These are phyloP conservation scores for Carduelis carduelis DNA, from an alignment of 2,797 vertebrate species.

Conservation along the genomic window DNA sequence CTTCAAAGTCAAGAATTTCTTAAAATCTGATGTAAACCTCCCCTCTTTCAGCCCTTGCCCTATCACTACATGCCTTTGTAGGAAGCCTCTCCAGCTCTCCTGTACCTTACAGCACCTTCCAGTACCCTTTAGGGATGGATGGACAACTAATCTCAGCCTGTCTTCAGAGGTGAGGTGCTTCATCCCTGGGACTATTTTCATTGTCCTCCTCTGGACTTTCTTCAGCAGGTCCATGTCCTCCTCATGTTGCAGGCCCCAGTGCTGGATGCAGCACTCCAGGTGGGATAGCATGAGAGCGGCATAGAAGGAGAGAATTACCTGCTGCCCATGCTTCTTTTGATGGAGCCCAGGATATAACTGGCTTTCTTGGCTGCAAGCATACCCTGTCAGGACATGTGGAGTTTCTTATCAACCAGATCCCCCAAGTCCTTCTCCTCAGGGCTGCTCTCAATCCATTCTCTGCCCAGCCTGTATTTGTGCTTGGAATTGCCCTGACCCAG, in stretches of 20 bases:
- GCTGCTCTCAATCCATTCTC: background rate
- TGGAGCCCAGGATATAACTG: background rate
- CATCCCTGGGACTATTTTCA: background rate
- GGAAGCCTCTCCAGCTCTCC: background rate
- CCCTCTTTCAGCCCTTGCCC: background rate
- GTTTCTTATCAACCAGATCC: background rate
- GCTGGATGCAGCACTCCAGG: background rate
- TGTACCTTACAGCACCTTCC: background rate
- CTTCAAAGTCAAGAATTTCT: background rate
- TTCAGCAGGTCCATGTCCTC: background rate
- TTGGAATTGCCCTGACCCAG: rapidly evolving
- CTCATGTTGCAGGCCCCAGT: background rate
- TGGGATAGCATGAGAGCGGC: background rate
- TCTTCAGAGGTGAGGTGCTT: background rate
- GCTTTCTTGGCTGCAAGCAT: background rate
- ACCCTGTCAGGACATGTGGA: background rate
- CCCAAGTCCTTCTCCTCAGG: background rate
- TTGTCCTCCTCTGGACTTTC: background rate
- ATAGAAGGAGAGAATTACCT: background rate
- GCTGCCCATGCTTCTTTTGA: background rate
- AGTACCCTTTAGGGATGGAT: background rate
- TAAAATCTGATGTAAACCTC: background rate
- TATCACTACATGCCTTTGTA: background rate
- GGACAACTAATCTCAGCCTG: background rate
- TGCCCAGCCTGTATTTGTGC: background rate